Percentiles rank a stretch among this genome's conserved stretches.
phyloP scores from a whole-genome alignment of 2,113 vertebrate genomes.

The Cariama cristata region DNA sequence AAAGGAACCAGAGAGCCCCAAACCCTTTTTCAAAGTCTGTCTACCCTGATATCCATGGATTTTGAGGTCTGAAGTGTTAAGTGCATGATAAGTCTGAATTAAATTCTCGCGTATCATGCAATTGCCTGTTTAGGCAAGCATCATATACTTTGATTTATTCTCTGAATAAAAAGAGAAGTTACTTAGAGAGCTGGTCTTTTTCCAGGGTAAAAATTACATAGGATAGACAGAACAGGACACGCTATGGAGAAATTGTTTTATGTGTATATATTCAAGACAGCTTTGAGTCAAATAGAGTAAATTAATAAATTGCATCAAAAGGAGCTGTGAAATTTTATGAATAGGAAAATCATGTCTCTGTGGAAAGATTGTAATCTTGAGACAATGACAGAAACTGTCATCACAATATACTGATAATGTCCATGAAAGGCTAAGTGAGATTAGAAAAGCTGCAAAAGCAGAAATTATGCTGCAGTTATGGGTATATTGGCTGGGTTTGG shows the following conservation, averaged over 20 bases:
- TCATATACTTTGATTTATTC: neutral
- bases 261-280: neutral
- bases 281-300: neutral
- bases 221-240: neutral
- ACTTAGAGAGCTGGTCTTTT: neutral
- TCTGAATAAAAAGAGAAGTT: neutral
- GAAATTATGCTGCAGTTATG: neutral
- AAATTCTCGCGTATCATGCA: neutral
- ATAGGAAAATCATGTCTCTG: neutral
- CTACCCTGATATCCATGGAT: accelerated
- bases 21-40: neutral
- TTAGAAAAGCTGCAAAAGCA: neutral
- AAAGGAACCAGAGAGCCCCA: neutral
- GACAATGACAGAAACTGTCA: neutral
- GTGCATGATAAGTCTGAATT: neutral
- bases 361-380: neutral
- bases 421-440: neutral
- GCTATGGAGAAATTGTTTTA: neutral
- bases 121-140: neutral
- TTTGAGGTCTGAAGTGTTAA: neutral
- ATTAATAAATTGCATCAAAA: neutral
- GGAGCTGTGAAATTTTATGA: neutral
- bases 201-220: neutral
- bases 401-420: neutral
- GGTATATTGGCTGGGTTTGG: neutral